Conservation (phyloP, 2,888 invertebrate genomes). For the Diabrotica balteata region DNA sequence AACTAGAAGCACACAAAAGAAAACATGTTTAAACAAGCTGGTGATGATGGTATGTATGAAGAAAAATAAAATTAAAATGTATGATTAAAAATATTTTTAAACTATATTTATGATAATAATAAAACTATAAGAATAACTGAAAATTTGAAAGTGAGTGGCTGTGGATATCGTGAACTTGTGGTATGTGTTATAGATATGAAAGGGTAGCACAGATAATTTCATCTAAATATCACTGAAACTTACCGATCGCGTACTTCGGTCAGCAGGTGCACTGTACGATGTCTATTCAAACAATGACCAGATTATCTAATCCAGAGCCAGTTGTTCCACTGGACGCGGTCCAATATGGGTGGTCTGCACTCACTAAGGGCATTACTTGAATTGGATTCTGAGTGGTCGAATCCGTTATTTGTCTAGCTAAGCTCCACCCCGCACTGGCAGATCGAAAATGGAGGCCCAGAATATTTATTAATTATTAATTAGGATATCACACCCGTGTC, state of each 20-base stretch:
- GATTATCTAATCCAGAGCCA: slow-evolving; percentile 12
- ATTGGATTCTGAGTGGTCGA: slow-evolving; percentile 50
- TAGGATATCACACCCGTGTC: slow-evolving; percentile 49
- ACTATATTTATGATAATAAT: too few species aligned
- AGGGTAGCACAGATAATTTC: too few species aligned
- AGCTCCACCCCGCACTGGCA: slow-evolving; percentile 52
- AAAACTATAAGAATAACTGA: too few species aligned
- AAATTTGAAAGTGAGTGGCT: too few species aligned
- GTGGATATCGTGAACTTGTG: too few species aligned
- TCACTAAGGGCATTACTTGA: slow-evolving; percentile 43
- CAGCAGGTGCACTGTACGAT: slow-evolving; percentile 30
- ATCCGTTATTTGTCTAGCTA: slow-evolving; percentile 44
- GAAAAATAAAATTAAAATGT: too few species aligned
- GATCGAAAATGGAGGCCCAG: slow-evolving; percentile 52
- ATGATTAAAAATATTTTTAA: too few species aligned
- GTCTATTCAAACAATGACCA: slow-evolving; percentile 23
- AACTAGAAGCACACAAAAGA: too few species aligned
- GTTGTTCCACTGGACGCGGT: slow-evolving; percentile 28
- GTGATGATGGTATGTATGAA: too few species aligned
- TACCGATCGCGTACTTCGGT: slow-evolving; percentile 15
- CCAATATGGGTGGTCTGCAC: slow-evolving; percentile 33
- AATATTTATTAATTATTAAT: slow-evolving; percentile 51
- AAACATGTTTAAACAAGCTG: too few species aligned
- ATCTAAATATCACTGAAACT: not conserved
- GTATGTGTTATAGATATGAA: too few species aligned